These are phyloP conservation scores for Phrynocephalus versicolor DNA, from an alignment of 2,113 vertebrate species.

Conservation along the genomic window DNA sequence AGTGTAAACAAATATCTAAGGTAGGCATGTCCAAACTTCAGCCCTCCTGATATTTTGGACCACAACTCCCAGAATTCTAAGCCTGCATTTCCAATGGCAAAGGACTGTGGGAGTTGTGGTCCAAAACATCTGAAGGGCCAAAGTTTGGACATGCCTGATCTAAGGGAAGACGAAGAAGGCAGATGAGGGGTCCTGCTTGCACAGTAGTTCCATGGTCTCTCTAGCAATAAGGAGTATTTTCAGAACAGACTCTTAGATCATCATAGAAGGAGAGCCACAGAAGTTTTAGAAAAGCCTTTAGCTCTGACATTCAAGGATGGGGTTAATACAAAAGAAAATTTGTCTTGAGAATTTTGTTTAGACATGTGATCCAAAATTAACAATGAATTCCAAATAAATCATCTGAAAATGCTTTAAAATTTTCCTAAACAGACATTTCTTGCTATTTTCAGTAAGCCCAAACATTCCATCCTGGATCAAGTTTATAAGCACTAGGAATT, in stretches of 20 bases:
- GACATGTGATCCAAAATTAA: constrained; percentile 53
- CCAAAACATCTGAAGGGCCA: no score
- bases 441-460: constrained; percentile 53
- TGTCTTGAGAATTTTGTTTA: constrained; percentile 46
- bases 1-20: no score
- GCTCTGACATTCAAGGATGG: constrained; percentile 43
- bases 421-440: constrained; percentile 58
- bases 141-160: no score
- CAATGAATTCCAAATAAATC: constrained; percentile 52
- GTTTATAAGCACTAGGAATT: constrained; percentile 48
- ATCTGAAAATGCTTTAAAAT: constrained; percentile 59
- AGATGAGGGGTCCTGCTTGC: no score
- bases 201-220: background rate
- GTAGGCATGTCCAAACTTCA: no score
- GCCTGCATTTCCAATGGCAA: no score
- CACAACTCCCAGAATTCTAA: no score
- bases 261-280: constrained; percentile 42
- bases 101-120: no score
- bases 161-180: background rate
- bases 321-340: constrained; percentile 36
- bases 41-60: no score
- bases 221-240: background rate
- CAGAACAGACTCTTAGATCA: constrained; percentile 1
- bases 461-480: constrained; percentile 43
- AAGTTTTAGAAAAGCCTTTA: constrained; percentile 19